Evolutionary conservation across 2,888 invertebrate species (phyloP).

Genomic region (Furcula furcula): DNA sequence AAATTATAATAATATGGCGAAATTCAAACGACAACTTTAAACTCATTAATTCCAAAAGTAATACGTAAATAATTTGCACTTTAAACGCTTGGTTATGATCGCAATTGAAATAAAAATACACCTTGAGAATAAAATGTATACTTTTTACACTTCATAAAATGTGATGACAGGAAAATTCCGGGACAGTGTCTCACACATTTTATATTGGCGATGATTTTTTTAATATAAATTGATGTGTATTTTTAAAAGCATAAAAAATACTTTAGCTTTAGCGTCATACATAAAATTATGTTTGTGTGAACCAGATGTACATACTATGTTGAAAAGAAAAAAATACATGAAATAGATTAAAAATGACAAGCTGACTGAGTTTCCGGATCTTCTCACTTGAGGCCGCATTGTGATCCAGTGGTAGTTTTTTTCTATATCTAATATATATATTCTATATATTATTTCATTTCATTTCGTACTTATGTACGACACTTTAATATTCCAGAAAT

Average conservation of each 20-base stretch:
- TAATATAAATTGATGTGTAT: constrained; percentile 9
- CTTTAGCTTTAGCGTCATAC: too few species aligned
- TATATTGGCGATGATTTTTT: constrained; percentile 14
- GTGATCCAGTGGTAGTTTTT: too few species aligned
- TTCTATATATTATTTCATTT: too few species aligned
- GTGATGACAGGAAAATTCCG: constrained; percentile 16
- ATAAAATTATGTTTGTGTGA: too few species aligned
- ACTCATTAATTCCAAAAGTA: constrained; percentile 10
- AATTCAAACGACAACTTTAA: constrained; percentile 9
- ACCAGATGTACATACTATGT: too few species aligned
- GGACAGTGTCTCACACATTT: constrained; percentile 9
- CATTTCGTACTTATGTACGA: too few species aligned
- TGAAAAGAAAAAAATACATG: too few species aligned
- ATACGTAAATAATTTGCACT: constrained; percentile 10
- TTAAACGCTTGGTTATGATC: constrained; percentile 10
- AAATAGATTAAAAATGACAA: too few species aligned
- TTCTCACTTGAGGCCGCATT: too few species aligned
- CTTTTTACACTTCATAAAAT: constrained; percentile 13
- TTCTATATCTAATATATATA: too few species aligned
- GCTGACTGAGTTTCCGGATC: too few species aligned
- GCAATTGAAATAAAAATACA: constrained; percentile 9
- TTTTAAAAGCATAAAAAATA: constrained; percentile 12
- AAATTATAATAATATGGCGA: constrained; percentile 3
- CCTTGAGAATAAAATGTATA: neutral
- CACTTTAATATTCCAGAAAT: too few species aligned